Conservation (phyloP, 1,140 invertebrate species). For the Tribolium castaneum region DNA sequence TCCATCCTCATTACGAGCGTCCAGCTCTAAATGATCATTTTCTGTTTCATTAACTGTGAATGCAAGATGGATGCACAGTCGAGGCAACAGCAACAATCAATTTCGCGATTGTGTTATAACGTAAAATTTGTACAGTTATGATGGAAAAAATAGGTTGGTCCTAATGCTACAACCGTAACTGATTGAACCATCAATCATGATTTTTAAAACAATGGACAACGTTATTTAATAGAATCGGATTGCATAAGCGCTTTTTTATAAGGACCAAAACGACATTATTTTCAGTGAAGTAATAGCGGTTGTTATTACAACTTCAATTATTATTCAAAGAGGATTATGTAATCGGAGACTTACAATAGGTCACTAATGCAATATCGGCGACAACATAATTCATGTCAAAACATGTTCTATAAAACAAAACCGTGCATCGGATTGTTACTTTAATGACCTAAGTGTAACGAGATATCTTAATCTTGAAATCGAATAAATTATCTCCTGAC, state of each 20-base stretch:
- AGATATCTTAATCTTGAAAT: neutral
- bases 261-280: conserved; percentile 18
- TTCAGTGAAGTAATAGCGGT: conserved; percentile 3
- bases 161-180: conserved; percentile 2
- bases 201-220: conserved; percentile 16
- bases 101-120: neutral
- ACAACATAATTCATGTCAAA: neutral
- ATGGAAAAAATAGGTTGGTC: neutral
- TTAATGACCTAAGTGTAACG: neutral
- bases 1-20: neutral
- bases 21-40: neutral
- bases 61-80: neutral
- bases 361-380: conserved; percentile 3
- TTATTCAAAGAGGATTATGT: conserved; percentile 18
- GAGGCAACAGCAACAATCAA: neutral
- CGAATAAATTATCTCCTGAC: neutral
- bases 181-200: conserved; percentile 9
- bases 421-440: neutral
- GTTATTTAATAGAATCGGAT: conserved; percentile 12
- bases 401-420: neutral
- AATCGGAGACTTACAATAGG: neutral
- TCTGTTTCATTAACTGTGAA: conserved; percentile 16
- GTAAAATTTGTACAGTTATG: neutral
- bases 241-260: conserved; percentile 5
- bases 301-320: conserved; percentile 4